Evolutionary conservation across 2,797 vertebrate species (phyloP).

Genomic region (Babyrousa celebensis): DNA sequence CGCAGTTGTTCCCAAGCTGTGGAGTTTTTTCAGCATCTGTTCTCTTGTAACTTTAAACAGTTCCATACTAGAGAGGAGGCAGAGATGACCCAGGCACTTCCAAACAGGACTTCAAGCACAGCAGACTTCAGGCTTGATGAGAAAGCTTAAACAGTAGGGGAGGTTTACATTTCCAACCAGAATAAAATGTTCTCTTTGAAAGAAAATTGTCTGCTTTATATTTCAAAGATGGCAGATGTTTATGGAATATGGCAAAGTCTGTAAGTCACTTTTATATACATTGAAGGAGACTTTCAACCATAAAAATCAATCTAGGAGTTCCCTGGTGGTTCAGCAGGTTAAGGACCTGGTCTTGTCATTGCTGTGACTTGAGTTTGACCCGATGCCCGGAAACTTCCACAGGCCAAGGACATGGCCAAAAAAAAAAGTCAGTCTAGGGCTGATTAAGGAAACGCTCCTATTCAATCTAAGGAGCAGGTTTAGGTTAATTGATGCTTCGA

Average conservation of each 20-base stretch:
- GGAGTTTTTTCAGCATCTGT: conserved; percentile 79
- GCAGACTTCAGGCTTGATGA: neutral
- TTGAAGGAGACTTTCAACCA: conserved; percentile 10
- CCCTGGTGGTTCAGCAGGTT: too few relatives aligned
- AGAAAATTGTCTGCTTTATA: neutral
- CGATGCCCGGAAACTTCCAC: too few relatives aligned
- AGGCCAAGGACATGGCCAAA: too few relatives aligned
- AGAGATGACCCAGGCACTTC: conserved; percentile 30
- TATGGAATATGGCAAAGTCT: neutral
- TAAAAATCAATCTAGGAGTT: conserved; percentile 19
- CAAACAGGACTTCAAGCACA: neutral
- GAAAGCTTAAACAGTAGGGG: neutral
- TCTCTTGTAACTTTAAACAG: conserved; percentile 70
- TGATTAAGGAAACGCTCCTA: conserved; percentile 36
- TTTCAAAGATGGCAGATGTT: conserved; percentile 41
- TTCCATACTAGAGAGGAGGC: neutral
- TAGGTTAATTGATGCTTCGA: neutral
- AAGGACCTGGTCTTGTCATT: too few relatives aligned
- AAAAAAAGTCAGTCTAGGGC: conserved; percentile 12
- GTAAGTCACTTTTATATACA: neutral
- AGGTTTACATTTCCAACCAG: conserved; percentile 41
- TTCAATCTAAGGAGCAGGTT: neutral
- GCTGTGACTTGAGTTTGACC: too few relatives aligned
- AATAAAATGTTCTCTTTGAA: conserved; percentile 49
- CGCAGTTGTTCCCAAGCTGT: conserved; percentile 76